Conservation (phyloP, 2,113 vertebrate species). For the Cinclus cinclus region DNA sequence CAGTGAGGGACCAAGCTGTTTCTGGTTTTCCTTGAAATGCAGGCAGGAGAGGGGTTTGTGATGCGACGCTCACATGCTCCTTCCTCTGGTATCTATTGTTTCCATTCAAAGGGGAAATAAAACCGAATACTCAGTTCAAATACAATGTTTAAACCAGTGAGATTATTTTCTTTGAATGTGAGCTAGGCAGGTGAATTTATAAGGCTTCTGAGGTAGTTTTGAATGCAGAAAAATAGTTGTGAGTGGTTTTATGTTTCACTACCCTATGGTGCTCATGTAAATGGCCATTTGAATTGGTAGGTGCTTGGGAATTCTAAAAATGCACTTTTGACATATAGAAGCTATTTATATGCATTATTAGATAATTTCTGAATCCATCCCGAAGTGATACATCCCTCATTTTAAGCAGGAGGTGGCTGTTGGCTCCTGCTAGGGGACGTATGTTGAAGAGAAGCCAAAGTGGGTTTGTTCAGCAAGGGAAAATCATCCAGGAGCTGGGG, state of each 20-base stretch:
- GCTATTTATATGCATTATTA: not conserved
- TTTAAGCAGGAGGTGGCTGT: not conserved
- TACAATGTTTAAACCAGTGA: not conserved
- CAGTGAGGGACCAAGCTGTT: not conserved
- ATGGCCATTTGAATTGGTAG: not conserved
- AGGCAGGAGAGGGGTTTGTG: not conserved
- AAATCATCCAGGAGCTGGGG: not conserved
- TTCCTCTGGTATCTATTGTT: constrained; percentile 2
- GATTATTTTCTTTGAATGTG: constrained; percentile 1
- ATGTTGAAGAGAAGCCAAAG: not conserved
- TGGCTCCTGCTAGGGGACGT: not conserved
- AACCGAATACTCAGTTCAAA: not conserved
- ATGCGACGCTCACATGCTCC: not conserved
- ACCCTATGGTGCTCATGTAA: not conserved
- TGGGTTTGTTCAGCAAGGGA: not conserved
- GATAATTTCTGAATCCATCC: not conserved
- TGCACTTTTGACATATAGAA: not conserved
- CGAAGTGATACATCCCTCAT: not conserved
- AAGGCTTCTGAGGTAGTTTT: not conserved
- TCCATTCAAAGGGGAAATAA: constrained; percentile 10
- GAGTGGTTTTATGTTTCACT: not conserved
- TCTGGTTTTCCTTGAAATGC: constrained; percentile 30
- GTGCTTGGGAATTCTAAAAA: not conserved
- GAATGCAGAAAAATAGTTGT: not conserved
- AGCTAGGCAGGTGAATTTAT: not conserved